These are phyloP conservation scores for Diabrotica balteata DNA, from an alignment of 2,888 invertebrate species.

Conservation along the genomic window DNA sequence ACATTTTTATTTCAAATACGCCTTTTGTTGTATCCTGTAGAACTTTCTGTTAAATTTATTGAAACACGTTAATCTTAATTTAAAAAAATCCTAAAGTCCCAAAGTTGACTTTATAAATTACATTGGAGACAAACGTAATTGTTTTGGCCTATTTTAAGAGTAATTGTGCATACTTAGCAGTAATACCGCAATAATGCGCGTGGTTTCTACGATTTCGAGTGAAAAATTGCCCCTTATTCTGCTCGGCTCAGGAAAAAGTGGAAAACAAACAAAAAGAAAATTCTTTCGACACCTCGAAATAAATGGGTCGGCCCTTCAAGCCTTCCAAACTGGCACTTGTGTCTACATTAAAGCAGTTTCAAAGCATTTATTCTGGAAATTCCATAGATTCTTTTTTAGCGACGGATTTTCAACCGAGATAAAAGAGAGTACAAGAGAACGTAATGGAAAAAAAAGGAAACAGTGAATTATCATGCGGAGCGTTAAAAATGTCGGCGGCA, in stretches of 20 bases:
- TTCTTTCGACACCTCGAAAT: constrained; percentile 11
- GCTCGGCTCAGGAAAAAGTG: constrained; percentile 1
- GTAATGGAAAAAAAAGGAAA: not conserved
- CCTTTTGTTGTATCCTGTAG: too few species aligned
- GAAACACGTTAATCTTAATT: too few species aligned
- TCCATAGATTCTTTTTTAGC: constrained; percentile 6
- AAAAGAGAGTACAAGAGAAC: not conserved
- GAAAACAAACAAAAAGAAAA: constrained; percentile 12
- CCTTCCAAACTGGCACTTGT: constrained; percentile 11
- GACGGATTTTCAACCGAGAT: constrained; percentile 1
- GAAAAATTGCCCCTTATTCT: constrained; percentile 13
- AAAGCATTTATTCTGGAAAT: constrained; percentile 8
- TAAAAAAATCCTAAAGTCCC: too few species aligned
- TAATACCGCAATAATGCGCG: constrained; percentile 1
- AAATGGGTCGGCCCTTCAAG: constrained; percentile 5
- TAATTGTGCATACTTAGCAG: too few species aligned
- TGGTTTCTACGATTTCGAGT: constrained; percentile 7
- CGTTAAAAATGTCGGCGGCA: too few species aligned
- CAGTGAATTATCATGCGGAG: too few species aligned
- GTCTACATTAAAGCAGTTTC: constrained; percentile 10
- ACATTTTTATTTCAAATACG: too few species aligned
- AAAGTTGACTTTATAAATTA: too few species aligned
- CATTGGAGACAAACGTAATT: too few species aligned
- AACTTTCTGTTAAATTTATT: too few species aligned
- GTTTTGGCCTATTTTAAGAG: too few species aligned